Evolutionary conservation across 2,797 vertebrate species (phyloP).

Genomic region (Falco cherrug): DNA sequence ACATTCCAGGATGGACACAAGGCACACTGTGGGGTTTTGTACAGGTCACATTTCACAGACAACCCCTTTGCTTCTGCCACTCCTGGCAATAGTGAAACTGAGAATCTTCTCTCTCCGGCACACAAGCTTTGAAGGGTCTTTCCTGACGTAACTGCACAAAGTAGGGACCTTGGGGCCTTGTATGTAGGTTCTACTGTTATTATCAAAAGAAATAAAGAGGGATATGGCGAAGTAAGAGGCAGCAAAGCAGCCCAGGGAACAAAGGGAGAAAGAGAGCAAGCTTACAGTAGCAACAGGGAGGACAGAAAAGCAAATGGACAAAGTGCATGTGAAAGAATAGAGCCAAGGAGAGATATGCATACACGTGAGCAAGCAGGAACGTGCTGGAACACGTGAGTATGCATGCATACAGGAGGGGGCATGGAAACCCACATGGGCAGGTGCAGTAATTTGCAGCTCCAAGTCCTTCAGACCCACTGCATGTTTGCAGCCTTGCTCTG

Average conservation of each 20-base stretch:
- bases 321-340: constrained; percentile 22
- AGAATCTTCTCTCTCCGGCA: background rate
- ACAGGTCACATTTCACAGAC: background rate
- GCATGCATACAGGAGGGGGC: background rate
- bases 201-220: constrained; percentile 59
- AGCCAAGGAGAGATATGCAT: background rate
- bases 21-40: background rate
- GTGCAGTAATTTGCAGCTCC: background rate
- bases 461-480: background rate
- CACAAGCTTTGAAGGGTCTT: constrained; percentile 46
- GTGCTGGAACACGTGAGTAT: background rate
- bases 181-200: constrained; percentile 11
- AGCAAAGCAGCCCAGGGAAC: constrained; percentile 49
- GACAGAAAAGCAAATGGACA: constrained; percentile 42
- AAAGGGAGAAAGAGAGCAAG: constrained; percentile 23
- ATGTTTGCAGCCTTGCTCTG: background rate
- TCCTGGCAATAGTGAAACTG: background rate
- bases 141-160: constrained; percentile 34
- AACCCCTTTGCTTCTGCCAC: background rate
- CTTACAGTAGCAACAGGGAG: constrained; percentile 23
- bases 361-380: background rate
- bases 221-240: constrained; percentile 26
- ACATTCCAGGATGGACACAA: background rate
- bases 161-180: constrained; percentile 35
- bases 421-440: background rate